Evolutionary conservation across 2,888 invertebrate species (phyloP).

Genomic region (Cephus runcator): DNA sequence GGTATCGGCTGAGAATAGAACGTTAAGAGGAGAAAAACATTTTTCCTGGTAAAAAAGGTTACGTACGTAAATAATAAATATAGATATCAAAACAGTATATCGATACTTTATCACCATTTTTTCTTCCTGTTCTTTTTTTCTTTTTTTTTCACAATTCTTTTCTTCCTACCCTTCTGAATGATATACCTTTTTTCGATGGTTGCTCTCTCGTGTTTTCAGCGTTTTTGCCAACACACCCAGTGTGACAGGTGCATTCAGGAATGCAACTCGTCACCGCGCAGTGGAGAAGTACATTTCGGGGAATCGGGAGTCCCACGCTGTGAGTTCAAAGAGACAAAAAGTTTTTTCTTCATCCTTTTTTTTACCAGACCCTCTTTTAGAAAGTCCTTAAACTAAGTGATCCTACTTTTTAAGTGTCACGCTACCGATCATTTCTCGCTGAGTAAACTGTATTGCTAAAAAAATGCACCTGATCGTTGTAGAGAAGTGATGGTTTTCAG

Average conservation of each 20-base stretch:
- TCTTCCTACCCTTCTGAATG: slow-evolving; percentile 1
- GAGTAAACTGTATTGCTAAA: background rate
- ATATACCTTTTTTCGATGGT: background rate
- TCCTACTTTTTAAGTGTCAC: background rate
- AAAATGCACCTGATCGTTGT: background rate
- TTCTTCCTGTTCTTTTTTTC: background rate
- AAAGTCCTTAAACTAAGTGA: background rate
- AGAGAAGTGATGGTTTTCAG: no score
- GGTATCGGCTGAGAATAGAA: slow-evolving; percentile 38
- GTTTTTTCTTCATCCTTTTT: background rate
- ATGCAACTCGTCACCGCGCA: background rate
- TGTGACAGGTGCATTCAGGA: background rate
- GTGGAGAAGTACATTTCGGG: background rate
- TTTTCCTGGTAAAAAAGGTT: background rate
- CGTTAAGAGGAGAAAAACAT: slow-evolving; percentile 25
- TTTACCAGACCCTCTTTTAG: background rate
- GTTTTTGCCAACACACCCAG: background rate
- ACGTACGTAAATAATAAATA: background rate
- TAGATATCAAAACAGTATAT: slow-evolving; percentile 2
- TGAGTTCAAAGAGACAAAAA: background rate
- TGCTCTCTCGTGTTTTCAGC: background rate
- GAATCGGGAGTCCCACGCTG: background rate
- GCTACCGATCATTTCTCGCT: background rate
- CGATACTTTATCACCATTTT: slow-evolving; percentile 12
- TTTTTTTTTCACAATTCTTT: slow-evolving; percentile 1